Conservation (phyloP, 2,113 vertebrate species). For the Scomber colias region DNA sequence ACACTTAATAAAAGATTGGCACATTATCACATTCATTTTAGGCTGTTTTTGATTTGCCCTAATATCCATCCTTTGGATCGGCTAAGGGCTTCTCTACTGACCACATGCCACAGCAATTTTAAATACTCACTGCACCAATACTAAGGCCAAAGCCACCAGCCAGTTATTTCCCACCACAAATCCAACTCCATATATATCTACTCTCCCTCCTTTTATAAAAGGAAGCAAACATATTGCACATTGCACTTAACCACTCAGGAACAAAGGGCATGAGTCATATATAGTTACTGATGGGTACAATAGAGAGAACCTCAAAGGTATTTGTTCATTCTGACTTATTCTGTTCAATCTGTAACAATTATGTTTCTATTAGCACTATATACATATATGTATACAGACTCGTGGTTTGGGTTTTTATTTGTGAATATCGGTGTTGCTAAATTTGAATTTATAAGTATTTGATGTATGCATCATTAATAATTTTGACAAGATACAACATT, state of each 20-base stretch:
- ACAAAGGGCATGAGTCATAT: conserved; percentile 61
- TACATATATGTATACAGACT: conserved; percentile 32
- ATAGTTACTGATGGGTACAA: conserved; percentile 50
- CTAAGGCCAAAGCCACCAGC: conserved; percentile 38
- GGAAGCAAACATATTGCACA: conserved; percentile 70
- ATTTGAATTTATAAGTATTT: conserved; percentile 61
- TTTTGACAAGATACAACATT: conserved; percentile 65
- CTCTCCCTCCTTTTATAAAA: conserved; percentile 39
- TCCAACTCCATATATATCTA: conserved; percentile 10
- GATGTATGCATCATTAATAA: conserved; percentile 48
- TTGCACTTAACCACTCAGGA: conserved; percentile 82
- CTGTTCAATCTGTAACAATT: conserved; percentile 27
- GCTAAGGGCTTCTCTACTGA: conserved; percentile 59
- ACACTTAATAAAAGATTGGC: too few species aligned
- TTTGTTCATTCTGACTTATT: conserved; percentile 43
- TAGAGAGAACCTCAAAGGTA: conserved; percentile 51
- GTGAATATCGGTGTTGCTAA: conserved; percentile 57
- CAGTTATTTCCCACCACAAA: not conserved
- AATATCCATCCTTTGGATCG: too few species aligned
- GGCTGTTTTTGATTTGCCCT: too few species aligned
- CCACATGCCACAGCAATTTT: not conserved
- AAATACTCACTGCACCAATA: conserved; percentile 5
- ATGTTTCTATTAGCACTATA: conserved; percentile 34
- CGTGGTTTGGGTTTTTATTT: conserved; percentile 55
- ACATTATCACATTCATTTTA: too few species aligned